Base-by-base conservation (phyloP, 2,888 invertebrate genomes). In the Auanema freiburgensis region DNA sequence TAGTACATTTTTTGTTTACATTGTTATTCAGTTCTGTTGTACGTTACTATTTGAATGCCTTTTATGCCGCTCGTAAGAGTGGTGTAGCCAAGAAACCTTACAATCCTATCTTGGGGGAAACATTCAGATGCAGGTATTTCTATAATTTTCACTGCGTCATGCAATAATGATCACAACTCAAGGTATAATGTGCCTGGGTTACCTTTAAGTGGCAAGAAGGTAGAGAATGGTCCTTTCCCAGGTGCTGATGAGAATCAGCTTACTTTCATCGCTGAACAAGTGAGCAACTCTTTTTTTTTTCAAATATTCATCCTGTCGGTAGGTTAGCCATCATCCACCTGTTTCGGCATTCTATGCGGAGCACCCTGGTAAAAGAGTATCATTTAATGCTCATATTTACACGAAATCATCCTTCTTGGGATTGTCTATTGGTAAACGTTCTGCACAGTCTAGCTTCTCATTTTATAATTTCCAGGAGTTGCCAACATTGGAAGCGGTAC, bases 311-410 rank as follows among this genome's bases (percentile, higher is more conserved):
- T 52, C n/a, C 18, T 33, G 21, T 52, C 55, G 53, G n/a, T 49
- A 71, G 75, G 96, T 97, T 12, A 97, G 95, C 10, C 98, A 98
- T 87, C 98, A 98, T 87, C 98, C 97, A 51, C 97, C 97, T 72
- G 92, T 98, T 81, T 97, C 97, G 62, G 97, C 96, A 25, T 98
- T 98, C 87, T 99, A 99, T 87, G 97, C 95, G 21, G 98, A 98
- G 85, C 93, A 95, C 86, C 90, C 89, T 75, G 90, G 90, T 83
- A 93, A 92, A 84, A 89, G 90, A 78, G 92, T 98, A 63, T 90
- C 90, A 70, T 91, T 97, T 85, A 91, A 92, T 82, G 97, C 95
- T 8, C 93, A 93, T 86, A 92, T 98, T 57, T 98, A 96, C 92
- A 99, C 98, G 6, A 97, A 97, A 86, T 97, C 96, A 81, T 97